phyloP scores from a whole-genome alignment of 2,113 vertebrate genomes.

The Muntiacus reevesi region DNA sequence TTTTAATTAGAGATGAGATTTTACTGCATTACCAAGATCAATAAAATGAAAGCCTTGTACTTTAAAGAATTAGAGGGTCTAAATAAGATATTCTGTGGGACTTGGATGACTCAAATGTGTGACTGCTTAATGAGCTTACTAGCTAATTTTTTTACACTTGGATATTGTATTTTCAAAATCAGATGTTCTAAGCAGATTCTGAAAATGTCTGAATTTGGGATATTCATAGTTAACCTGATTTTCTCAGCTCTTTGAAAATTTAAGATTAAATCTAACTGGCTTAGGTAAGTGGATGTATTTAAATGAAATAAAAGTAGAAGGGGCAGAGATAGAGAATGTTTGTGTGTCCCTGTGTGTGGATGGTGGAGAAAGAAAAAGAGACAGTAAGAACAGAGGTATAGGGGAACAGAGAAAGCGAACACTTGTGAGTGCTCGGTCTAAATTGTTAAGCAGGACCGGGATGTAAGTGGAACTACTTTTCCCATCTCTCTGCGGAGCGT shows the following conservation, averaged over 20 bases:
- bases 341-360: background rate
- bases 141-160: background rate
- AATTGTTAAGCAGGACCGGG: background rate
- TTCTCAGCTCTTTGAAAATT: background rate
- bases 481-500: background rate
- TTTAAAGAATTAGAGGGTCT: background rate
- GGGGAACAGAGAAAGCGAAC: too few species aligned
- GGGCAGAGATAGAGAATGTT: background rate
- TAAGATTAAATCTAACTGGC: background rate
- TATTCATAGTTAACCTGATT: background rate
- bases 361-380: background rate
- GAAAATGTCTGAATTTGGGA: background rate
- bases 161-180: conserved; percentile 4
- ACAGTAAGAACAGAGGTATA: background rate
- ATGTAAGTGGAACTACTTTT: background rate
- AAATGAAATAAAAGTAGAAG: background rate
- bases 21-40: background rate
- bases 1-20: background rate
- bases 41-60: background rate
- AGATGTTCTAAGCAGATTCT: background rate
- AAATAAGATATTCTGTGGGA: background rate
- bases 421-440: background rate
- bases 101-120: background rate
- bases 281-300: background rate
- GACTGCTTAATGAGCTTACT: background rate